These are phyloP conservation scores for Siderastrea siderea DNA, from an alignment of 92 coral and sea anemone species.

Conservation along the genomic window DNA sequence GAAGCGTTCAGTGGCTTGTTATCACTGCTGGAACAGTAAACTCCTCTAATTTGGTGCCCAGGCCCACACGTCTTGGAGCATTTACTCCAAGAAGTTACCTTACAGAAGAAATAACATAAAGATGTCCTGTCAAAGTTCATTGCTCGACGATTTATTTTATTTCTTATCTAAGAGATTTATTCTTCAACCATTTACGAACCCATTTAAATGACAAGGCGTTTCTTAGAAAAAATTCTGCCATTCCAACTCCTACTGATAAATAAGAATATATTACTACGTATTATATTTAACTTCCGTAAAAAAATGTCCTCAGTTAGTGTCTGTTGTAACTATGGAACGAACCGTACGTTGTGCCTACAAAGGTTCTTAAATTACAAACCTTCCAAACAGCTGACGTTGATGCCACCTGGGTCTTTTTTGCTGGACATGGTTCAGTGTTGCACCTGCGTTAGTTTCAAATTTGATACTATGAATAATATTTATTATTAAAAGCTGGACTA, in stretches of 20 bases:
- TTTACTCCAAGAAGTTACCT: slow-evolving; percentile 74
- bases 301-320: no score
- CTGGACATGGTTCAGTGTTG: slow-evolving; percentile 79
- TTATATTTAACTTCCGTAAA: not conserved
- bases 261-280: no score
- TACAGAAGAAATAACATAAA: not conserved
- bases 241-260: no score
- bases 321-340: no score
- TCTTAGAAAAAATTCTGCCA: no score
- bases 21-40: slow-evolving; percentile 51
- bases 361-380: slow-evolving; percentile 10
- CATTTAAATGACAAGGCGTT: no score
- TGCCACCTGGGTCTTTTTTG: not conserved
- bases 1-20: slow-evolving; percentile 30
- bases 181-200: no score
- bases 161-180: no score
- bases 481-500: no score
- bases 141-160: no score
- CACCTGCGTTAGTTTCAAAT: slow-evolving; percentile 46
- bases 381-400: not conserved
- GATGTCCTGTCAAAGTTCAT: not conserved
- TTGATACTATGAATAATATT: not conserved
- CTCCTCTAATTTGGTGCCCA: slow-evolving; percentile 72
- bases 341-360: not conserved
- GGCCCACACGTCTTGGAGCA: slow-evolving; percentile 80